These are phyloP conservation scores for Meliscaeva auricollis DNA, from an alignment of 2,888 invertebrate genomes.

Conservation along the genomic window DNA sequence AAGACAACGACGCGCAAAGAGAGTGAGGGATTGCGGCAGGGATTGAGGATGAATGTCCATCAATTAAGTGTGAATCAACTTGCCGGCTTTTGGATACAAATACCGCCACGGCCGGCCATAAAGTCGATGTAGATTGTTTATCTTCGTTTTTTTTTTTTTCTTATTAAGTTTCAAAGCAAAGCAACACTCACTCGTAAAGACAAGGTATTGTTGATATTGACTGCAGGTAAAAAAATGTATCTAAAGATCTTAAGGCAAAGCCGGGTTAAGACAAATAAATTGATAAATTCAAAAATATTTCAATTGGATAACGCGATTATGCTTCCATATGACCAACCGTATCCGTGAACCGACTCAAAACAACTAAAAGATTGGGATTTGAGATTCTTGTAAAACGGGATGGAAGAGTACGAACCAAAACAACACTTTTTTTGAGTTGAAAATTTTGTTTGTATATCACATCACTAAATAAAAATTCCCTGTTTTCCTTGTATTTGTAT, in stretches of 20 bases:
- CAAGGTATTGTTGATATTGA: constrained; percentile 1
- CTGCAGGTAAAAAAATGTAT: constrained; percentile 1
- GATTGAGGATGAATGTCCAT: constrained; percentile 5
- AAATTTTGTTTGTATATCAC: neutral
- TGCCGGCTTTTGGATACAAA: constrained; percentile 34
- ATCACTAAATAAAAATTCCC: constrained; percentile 16
- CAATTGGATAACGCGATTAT: constrained; percentile 9
- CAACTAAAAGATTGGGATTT: constrained; percentile 64
- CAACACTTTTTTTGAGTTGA: constrained; percentile 29
- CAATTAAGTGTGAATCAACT: constrained; percentile 23
- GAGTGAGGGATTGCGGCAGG: neutral
- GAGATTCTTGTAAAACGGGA: constrained; percentile 49
- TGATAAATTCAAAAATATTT: constrained; percentile 12
- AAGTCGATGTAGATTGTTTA: constrained; percentile 11
- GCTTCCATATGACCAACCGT: constrained; percentile 40
- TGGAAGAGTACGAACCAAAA: constrained; percentile 32
- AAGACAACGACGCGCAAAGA: neutral
- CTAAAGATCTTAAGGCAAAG: neutral
- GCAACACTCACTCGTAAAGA: neutral
- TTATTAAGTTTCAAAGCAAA: too few species aligned
- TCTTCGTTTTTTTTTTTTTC: neutral
- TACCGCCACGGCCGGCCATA: constrained; percentile 10
- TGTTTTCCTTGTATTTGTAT: constrained; percentile 21
- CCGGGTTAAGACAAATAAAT: constrained; percentile 29
- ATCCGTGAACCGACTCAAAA: constrained; percentile 71